phyloP scores from a whole-genome alignment of 2,888 invertebrate genomes.

The Ormyrus nitidulus region DNA sequence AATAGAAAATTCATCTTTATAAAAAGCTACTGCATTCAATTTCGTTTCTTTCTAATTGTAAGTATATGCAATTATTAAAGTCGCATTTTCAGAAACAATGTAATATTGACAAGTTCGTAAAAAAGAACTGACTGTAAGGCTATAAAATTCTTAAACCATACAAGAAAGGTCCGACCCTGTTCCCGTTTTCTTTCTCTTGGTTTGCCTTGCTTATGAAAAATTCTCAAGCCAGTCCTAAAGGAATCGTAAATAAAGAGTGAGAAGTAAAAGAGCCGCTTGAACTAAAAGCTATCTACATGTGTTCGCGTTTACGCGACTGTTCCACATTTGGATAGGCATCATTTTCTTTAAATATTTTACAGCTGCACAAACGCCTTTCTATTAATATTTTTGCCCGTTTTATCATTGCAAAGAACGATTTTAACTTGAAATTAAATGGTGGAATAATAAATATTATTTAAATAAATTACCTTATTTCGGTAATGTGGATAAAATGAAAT shows the following conservation, averaged over 20 bases:
- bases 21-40: too few relatives aligned
- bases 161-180: slow-evolving; percentile 5
- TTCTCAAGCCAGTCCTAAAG: slow-evolving; percentile 39
- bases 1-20: too few relatives aligned
- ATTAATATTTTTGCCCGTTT: too few relatives aligned
- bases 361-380: too few relatives aligned
- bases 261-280: slow-evolving; percentile 35
- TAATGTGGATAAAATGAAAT: not conserved
- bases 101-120: slow-evolving; percentile 17
- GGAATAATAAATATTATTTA: too few relatives aligned
- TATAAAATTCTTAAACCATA: slow-evolving; percentile 52
- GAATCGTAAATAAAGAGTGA: slow-evolving; percentile 54
- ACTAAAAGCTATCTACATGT: slow-evolving; percentile 30
- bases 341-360: too few relatives aligned
- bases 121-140: not conserved
- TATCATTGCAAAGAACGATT: too few relatives aligned
- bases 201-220: slow-evolving; percentile 51
- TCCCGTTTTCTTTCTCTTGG: not conserved
- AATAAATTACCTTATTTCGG: too few relatives aligned
- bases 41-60: too few relatives aligned
- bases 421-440: too few relatives aligned
- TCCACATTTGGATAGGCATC: too few relatives aligned
- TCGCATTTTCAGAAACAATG: not conserved
- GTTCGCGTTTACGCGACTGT: not conserved
- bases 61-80: not conserved